Conservation (phyloP, 2,113 vertebrate species). For the Austrofundulus limnaeus region DNA sequence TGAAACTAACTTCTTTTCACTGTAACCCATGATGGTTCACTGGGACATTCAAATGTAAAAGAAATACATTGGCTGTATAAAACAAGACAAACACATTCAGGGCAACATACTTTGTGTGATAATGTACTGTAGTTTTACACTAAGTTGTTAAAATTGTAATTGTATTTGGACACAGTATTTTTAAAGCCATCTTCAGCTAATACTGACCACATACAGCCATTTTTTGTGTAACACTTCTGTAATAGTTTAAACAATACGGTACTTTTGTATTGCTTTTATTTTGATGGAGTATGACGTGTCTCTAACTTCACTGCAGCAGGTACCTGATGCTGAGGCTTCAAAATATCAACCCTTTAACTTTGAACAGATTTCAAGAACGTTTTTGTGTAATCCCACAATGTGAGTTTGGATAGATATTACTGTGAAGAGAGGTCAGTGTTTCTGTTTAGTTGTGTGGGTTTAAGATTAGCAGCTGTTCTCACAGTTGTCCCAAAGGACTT, state of each 20-base stretch:
- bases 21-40: neutral
- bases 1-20: neutral
- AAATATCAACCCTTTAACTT: too few relatives aligned
- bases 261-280: too few relatives aligned
- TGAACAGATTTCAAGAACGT: neutral
- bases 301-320: too few relatives aligned
- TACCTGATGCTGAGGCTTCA: too few relatives aligned
- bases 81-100: neutral
- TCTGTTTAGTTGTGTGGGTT: conserved; percentile 2
- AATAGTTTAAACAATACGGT: too few relatives aligned
- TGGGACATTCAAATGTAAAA: neutral
- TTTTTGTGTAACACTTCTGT: too few relatives aligned
- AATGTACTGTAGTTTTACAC: neutral
- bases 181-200: neutral
- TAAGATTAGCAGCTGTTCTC: conserved; percentile 3
- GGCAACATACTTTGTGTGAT: too few relatives aligned
- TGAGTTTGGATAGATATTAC: neutral
- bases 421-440: neutral
- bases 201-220: too few relatives aligned
- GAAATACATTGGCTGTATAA: neutral
- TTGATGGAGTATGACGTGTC: too few relatives aligned
- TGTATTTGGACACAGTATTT: neutral
- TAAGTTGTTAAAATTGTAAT: neutral
- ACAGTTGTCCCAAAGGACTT: conserved; percentile 27
- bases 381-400: neutral